phyloP scores from a whole-genome alignment of 2,888 invertebrate species.

The Tinea trinotella region DNA sequence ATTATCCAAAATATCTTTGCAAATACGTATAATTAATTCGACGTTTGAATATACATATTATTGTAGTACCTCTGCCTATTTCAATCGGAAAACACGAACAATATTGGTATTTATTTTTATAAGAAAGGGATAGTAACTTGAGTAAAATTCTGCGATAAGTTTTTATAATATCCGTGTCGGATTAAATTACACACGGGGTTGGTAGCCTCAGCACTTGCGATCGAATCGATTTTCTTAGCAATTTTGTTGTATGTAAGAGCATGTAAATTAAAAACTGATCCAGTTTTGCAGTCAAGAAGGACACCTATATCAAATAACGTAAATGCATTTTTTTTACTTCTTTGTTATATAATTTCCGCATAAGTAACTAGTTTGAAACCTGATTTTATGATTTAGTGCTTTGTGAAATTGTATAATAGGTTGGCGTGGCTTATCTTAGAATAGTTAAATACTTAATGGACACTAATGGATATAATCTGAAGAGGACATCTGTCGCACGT shows the following conservation, averaged over 20 bases:
- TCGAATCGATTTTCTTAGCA: constrained; percentile 2
- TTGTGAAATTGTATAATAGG: constrained; percentile 42
- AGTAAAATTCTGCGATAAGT: not conserved
- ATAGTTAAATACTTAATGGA: constrained; percentile 68
- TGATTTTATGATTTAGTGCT: constrained; percentile 55
- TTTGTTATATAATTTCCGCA: constrained; percentile 27
- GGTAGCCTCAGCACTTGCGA: not conserved
- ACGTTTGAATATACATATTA: too few species aligned
- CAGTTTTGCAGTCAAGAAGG: not conserved
- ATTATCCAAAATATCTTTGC: too few species aligned
- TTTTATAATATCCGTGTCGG: not conserved
- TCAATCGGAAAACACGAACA: too few species aligned
- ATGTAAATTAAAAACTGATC: not conserved
- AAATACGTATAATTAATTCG: too few species aligned
- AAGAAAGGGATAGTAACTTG: not conserved
- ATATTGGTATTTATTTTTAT: too few species aligned
- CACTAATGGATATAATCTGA: constrained; percentile 61
- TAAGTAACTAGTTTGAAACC: constrained; percentile 36
- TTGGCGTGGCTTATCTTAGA: constrained; percentile 64
- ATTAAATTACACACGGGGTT: not conserved
- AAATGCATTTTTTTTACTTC: constrained; percentile 29
- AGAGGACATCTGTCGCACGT: constrained; percentile 57
- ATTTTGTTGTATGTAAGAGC: not conserved
- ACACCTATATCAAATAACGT: constrained; percentile 18
- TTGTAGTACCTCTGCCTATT: too few species aligned